Evolutionary conservation across 2,113 vertebrate species (phyloP), one percentile per base, ranked within the genome.

Genomic region (Ceyx melanurus): DNA sequence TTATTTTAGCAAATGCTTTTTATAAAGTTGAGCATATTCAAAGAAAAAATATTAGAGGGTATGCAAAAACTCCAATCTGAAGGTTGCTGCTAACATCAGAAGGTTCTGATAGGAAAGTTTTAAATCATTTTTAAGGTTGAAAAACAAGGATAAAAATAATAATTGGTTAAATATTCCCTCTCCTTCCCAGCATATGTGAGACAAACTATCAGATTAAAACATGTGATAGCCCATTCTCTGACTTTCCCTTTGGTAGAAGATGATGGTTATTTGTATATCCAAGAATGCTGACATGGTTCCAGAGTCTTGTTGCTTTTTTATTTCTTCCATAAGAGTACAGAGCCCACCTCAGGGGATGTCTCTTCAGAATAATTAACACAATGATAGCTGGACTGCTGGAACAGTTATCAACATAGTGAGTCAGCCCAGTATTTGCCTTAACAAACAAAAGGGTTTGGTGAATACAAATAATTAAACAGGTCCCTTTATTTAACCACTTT

Each of bases 341-440:
- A 92, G 37, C 29, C n/a, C 58, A 31, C 65, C 5, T 3, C 23
- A 42, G 82, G 61, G 45, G 45, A 42, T 68, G 57, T 84, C 40
- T 82, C 31, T 88, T 86, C 72, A 74, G 37, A 83, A 64, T 91
- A 90, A 90, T 94, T 90, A 93, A 79, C 70, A 83, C 65, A 81
- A 29, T 33, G 57, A n/a, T 35, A 86, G 26, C 43, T 88, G 35
- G 31, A 50, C 35, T 79, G 37, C 48, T 68, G 50, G 61, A 84
- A 35, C 8, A 43, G 46, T 75, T 86, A 68, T 23, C 73, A 82
- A 57, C 45, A 46, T 68, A 86, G 84, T 82, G 54, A 82, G 37
- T 45, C 15, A 72, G 42, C 40, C 53, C 48, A 70, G 35, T 66
- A 28, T 94, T 92, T 48, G 25, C 68, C 71, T 84, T 81, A 56